phyloP scores from a whole-genome alignment of 2,113 vertebrate genomes.

The Rhinolophus sinicus region DNA sequence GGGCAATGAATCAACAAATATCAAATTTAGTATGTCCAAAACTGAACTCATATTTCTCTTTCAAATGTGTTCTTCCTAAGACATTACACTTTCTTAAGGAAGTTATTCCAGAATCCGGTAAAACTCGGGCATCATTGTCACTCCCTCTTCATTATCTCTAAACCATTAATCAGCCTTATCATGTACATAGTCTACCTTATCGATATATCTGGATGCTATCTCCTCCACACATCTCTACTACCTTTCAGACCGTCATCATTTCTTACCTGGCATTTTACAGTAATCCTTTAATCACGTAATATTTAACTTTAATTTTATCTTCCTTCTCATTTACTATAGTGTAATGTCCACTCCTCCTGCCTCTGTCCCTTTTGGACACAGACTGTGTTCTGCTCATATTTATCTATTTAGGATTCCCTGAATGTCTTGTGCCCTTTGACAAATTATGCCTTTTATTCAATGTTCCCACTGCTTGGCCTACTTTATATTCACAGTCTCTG shows the following conservation, averaged over 20 bases:
- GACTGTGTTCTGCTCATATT: background rate
- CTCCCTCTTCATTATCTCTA: background rate
- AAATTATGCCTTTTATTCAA: background rate
- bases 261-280: background rate
- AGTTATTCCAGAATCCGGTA: background rate
- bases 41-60: background rate
- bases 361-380: background rate
- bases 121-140: background rate
- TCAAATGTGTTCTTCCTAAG: background rate
- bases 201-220: accelerated
- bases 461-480: background rate
- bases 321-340: background rate
- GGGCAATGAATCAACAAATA: background rate
- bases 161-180: background rate
- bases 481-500: background rate
- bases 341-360: accelerated
- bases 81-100: background rate
- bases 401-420: conserved; percentile 26
- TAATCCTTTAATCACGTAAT: background rate
- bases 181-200: background rate
- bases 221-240: background rate
- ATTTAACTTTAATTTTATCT: background rate
- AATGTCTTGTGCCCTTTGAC: background rate
- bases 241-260: background rate
- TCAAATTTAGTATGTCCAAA: background rate